Evolutionary conservation across 2,888 invertebrate species (phyloP), one percentile per base, ranked within the genome.

Genomic region (Busseola fusca): DNA sequence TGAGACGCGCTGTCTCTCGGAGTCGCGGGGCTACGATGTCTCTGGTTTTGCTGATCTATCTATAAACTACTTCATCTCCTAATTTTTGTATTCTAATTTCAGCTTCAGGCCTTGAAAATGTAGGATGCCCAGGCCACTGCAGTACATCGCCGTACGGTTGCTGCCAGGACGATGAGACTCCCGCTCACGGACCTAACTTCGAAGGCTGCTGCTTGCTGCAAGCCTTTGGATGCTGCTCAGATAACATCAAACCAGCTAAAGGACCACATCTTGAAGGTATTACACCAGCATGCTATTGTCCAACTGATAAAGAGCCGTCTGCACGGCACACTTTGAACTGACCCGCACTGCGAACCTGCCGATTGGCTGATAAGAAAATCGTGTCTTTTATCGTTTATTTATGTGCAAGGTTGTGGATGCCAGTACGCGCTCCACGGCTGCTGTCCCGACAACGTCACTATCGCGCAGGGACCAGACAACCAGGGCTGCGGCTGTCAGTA

Each of bases 141-240:
- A 96, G 96, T 40, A 95, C 96, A 1, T 96, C 97, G 42, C 96
- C 96, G 0, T 97, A 97, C 90, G 99, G 99, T 7, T 99, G 99
- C 90, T 99, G 99, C 87, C 96, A 97, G 2, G 99, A 99, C 89
- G 97, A 97, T 4, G 93, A 96, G 84, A 98, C 98, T 0, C 97
- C 98, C 0, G 98, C 99, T 3, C 98, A 98, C 87, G 99, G 99
- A 3, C 97, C 97, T 0, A 97, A 97, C 83, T 94, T 96, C 58
- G 98, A 98, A 91, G 99, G 99, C 0, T 98, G 98, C 89, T 98
- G 98, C 86, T 92, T 98, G 63, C 96, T 96, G 40, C 95, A 97
- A 4, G 93, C 96, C 6, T 97, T 96, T 89, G 98, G 98, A n/a
- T 99, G 99, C 92, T 99, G 99, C 86, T 98, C 98, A 0, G 99